Percentiles rank a stretch among this genome's conserved stretches.
Conservation (phyloP, 2,113 vertebrate genomes). For the Misgurnus anguillicaudatus region DNA sequence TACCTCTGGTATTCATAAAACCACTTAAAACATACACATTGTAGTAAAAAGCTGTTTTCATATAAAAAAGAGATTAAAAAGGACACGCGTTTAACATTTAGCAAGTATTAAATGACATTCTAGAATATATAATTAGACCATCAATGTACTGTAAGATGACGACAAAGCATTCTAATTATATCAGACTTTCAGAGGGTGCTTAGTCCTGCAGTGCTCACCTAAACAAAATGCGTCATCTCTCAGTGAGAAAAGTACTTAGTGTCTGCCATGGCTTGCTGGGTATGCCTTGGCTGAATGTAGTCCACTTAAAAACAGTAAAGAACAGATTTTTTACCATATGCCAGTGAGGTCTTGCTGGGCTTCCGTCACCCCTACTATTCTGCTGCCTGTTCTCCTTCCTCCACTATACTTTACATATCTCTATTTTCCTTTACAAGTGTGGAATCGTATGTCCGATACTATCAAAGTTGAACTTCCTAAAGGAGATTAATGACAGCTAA, state of each 20-base stretch:
- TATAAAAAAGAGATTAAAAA: not conserved
- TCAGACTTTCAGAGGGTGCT: conserved; percentile 12
- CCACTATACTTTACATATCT: conserved; percentile 3
- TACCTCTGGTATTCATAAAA: not conserved
- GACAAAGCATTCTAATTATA: conserved; percentile 46
- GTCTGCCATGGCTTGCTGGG: conserved; percentile 31
- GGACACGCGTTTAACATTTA: not conserved
- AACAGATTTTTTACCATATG: conserved; percentile 63
- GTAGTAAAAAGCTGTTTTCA: not conserved
- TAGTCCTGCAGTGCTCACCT: conserved; percentile 21
- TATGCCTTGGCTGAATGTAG: conserved; percentile 36
- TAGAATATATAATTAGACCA: not conserved
- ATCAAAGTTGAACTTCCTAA: conserved; percentile 6
- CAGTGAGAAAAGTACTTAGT: conserved; percentile 13
- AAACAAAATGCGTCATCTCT: conserved; percentile 46
- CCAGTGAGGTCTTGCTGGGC: conserved; percentile 43
- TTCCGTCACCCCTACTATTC: conserved; percentile 34
- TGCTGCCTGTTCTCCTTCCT: conserved; percentile 1
- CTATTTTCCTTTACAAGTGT: not conserved
- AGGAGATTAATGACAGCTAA: conserved; percentile 11
- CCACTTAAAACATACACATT: not conserved
- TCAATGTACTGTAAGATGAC: conserved; percentile 22
- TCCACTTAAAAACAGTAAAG: conserved; percentile 49
- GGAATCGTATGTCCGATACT: not conserved
- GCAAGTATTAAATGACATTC: not conserved